Evolutionary conservation across 2,888 invertebrate genomes (phyloP).

Genomic region (Drosophila rubida): DNA sequence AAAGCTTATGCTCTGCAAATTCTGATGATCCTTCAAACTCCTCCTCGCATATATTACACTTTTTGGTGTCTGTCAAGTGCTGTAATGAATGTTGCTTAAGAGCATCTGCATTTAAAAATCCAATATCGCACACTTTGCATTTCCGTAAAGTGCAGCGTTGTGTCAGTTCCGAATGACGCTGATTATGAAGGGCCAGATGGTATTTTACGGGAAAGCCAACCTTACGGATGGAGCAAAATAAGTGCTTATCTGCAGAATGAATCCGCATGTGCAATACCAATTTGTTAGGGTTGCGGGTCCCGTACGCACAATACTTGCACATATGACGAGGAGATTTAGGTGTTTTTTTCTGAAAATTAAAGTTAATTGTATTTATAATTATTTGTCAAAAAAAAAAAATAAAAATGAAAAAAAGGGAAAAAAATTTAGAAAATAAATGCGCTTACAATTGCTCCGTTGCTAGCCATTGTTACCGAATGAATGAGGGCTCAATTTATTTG

Average conservation of each 20-base stretch:
- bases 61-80: constrained; percentile 59
- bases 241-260: constrained; percentile 73
- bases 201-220: constrained; percentile 60
- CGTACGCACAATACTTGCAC: constrained; percentile 75
- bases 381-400: too few relatives aligned
- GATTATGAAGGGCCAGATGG: constrained; percentile 59
- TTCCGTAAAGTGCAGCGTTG: constrained; percentile 51
- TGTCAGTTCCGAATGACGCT: constrained; percentile 49
- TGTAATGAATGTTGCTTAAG: constrained; percentile 69
- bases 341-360: not conserved
- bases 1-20: constrained; percentile 74
- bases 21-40: constrained; percentile 77
- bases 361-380: not conserved
- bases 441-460: constrained; percentile 32
- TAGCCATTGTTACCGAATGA: constrained; percentile 50
- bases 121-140: constrained; percentile 62
- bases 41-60: constrained; percentile 69
- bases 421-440: too few relatives aligned
- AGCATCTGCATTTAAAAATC: constrained; percentile 71
- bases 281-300: constrained; percentile 61
- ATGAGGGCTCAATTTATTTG: constrained; percentile 77
- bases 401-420: too few relatives aligned
- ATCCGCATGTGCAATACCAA: constrained; percentile 64
- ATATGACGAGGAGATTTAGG: constrained; percentile 64
- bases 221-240: constrained; percentile 58